Evolutionary conservation across 2,113 vertebrate species (phyloP), one percentile per base, ranked within the genome.

Genomic region (Lipophrys pholis): DNA sequence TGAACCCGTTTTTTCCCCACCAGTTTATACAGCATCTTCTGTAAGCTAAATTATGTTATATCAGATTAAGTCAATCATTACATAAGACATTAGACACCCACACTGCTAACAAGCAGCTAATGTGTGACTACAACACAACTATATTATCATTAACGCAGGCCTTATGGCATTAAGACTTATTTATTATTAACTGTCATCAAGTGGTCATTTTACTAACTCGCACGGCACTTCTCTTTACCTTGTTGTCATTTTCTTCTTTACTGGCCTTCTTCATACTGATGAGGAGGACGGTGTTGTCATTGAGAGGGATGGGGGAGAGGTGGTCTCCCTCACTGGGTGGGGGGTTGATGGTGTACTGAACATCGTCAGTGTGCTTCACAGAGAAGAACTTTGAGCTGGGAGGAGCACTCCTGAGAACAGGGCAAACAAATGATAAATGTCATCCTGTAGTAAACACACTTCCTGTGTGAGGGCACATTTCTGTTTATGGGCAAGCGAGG

Each of bases 251-350:
- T 90, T 94, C 91, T 65, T 90, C 53, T 0, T 87, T 1, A 85
- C 97, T 99, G 49, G 95, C 91, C 0, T 1, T 30, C 21, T 54
- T 91, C 95, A 97, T 96, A 68, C 76, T 91, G 82, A 99, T 84
- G 61, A 92, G 79, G 16, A 99, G 87, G 0, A 83, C 69, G 0
- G 94, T 92, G 54, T 89, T 94, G 38, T 84, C 80, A 0, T 76
- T 67, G n/a, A 99, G 93, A 0, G 81, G 84, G 85, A 92, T 92
- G 21, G 79, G 92, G 0, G 83, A 76, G 63, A 91, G 78, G 0
- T 56, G 72, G 1, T 15, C 59, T 1, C 82, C 83, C 46, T 60
- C 21, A 2, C 3, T 0, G 0, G 40, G 72, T 3, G 73, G 81
- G 0, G 74, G 81, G 0, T 38, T 30, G 5, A 97, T 81, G 2